Percentiles rank a stretch among this genome's conserved stretches.
Conservation (phyloP, 2,113 vertebrate genomes). For the Thryonomys swinderianus region DNA sequence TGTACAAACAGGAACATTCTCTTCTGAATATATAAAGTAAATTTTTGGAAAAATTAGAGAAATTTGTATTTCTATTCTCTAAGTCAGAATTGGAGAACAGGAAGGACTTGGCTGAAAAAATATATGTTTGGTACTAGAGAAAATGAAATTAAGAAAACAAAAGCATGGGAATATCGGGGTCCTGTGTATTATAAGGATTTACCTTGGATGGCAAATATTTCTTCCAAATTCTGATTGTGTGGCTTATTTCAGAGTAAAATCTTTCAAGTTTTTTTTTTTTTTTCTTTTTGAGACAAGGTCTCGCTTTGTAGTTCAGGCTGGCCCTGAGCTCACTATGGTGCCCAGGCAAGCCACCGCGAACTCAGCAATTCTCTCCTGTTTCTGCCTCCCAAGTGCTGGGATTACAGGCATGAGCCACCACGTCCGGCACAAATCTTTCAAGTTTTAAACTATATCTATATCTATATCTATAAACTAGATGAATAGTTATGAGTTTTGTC, state of each 20-base stretch:
- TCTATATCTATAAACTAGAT: neutral
- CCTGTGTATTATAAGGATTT: neutral
- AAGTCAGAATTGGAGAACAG: neutral
- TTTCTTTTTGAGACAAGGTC: too few species aligned
- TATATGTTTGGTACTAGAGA: neutral
- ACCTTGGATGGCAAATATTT: neutral
- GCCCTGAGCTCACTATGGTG: too few species aligned
- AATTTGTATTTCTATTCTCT: conserved; percentile 36
- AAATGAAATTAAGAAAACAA: conserved; percentile 55
- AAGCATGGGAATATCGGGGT: neutral
- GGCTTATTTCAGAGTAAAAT: conserved; percentile 58
- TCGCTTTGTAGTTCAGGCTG: too few species aligned
- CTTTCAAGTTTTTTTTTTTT: too few species aligned
- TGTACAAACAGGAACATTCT: conserved; percentile 27
- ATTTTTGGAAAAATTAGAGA: conserved; percentile 50
- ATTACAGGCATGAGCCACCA: too few species aligned
- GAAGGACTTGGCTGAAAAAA: conserved; percentile 15
- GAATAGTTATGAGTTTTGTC: conserved; percentile 61
- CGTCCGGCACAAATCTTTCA: too few species aligned
- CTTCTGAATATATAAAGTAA: conserved; percentile 59
- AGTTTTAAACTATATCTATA: conserved; percentile 2
- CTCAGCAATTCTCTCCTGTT: too few species aligned
- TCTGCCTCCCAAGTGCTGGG: too few species aligned
- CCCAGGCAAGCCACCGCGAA: too few species aligned
- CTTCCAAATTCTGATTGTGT: conserved; percentile 48